Base-by-base conservation (phyloP, 2,797 vertebrate genomes). In the Spinus olivaceus region DNA sequence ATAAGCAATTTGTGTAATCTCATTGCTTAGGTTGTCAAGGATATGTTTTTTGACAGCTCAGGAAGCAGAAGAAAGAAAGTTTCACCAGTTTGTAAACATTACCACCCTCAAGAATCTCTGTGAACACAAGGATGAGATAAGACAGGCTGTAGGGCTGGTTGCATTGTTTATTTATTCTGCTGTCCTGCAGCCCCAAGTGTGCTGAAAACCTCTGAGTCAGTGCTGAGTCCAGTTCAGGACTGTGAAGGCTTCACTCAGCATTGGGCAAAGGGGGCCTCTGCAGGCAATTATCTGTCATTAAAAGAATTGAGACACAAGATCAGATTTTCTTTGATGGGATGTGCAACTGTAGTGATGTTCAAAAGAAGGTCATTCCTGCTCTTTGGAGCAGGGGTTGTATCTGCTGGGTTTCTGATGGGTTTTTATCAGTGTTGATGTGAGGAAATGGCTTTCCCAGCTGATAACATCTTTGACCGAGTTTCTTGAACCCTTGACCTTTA, bases 31-130 rank as follows among this genome's bases (percentile, higher is more conserved):
- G 97, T 98, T 98, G 98, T 97, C 94, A 89, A 96, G 98, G 98
- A 98, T 98, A 92, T 98, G 91, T 98, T 98, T 98, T 98, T 98
- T 98, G 98, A 98, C 97, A 97, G 97, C 95, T 97, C 97, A 97
- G 97, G 98, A 97, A 98, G 96, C 96, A 97, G 98, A 97, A 97
- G 98, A 99, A 98, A 99, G 98, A 98, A 98, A 98, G 98, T 99
- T 98, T 99, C 98, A 98, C 97, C 98, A 83, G 84, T 97, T 94
- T 97, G 95, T 99, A 99, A 99, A 99, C 98, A 98, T 95, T 95
- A 96, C 97, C 95, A 97, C 97, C 97, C 97, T 98, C 94, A 97
- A 97, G 97, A 97, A 97, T 97, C 98, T 96, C 97, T 97, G 96
- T 96, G 98, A 98, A 98, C 88, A 97, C 95, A 96, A 94, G 83